Evolutionary conservation across 2,113 vertebrate species (phyloP), one percentile per base, ranked within the genome.

Genomic region (Rhynchomys soricoides): DNA sequence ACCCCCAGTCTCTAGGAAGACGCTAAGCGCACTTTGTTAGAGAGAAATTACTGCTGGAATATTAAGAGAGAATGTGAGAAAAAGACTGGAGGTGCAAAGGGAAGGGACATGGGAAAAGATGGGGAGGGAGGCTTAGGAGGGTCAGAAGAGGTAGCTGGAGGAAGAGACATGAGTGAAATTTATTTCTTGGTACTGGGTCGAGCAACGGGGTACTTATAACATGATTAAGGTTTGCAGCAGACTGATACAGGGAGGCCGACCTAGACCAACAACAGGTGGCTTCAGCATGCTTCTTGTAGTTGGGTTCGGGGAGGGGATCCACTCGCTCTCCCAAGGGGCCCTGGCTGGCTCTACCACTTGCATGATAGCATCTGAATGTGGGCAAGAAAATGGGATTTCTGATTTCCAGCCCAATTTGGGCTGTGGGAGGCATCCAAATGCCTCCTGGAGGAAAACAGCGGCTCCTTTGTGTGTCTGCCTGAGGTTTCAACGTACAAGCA

Each of bases 201-300:
- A n/a, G 66, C 89, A 26, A 5, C 16, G 0, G 31, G 48, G 13
- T 74, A 34, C 59, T 87, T 89, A 6, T 17, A 19, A 57, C 12
- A 37, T 0, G 8, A n/a, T 91, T 43, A 21, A 6, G 86, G 62
- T 86, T 79, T 90, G 79, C 64, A 86, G 79, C 71, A 45, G 11
- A 52, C 40, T 1, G n/a, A 86, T 62, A 12, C 59, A 24, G 87
- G 86, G 90, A 21, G 71, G 55, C 26, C 5, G 12, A 66, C 86
- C 21, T n/a, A 96, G 79, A 91, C 79, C 96, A 97, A 97, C 96
- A 97, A 97, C 97, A 97, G 97, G 97, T 98, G 97, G 90, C 91
- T 48, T 81, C 85, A 50, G 19, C 57, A 7, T 90, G 91, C 68
- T 91, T 94, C 52, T 90, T 19, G 45, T 40, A 89, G 34, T 29